These are phyloP conservation scores for Puntigrus tetrazona DNA, from an alignment of 2,113 vertebrate species.

Conservation along the genomic window DNA sequence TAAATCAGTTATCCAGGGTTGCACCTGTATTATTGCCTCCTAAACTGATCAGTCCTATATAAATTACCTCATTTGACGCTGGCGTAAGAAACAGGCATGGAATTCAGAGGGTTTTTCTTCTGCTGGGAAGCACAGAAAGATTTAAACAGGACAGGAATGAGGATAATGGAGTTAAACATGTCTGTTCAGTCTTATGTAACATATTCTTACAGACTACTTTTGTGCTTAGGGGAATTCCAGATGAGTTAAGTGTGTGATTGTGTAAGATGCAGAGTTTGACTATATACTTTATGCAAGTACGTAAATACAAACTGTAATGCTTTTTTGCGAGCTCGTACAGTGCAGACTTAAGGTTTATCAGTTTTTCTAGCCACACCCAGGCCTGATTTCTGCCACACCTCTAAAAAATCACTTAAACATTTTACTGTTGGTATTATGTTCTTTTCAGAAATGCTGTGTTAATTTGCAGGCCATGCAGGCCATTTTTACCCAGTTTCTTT, in stretches of 20 bases:
- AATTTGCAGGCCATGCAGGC: too few species aligned
- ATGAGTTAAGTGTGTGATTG: neutral
- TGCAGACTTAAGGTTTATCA: neutral
- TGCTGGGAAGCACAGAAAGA: neutral
- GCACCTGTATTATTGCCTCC: neutral
- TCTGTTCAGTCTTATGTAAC: slow-evolving; percentile 16
- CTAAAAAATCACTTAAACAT: too few species aligned
- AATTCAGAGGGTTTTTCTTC: neutral
- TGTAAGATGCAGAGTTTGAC: neutral
- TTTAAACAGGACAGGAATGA: slow-evolving; percentile 34
- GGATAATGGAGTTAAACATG: slow-evolving; percentile 33
- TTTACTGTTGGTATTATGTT: too few species aligned
- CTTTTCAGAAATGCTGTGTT: too few species aligned
- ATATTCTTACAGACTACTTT: slow-evolving; percentile 2
- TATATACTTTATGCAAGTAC: neutral
- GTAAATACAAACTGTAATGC: neutral
- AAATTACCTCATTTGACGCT: neutral
- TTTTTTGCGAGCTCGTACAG: neutral
- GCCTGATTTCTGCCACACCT: too few species aligned
- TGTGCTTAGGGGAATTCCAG: slow-evolving; percentile 34
- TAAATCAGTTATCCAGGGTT: neutral
- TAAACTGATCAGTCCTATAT: neutral
- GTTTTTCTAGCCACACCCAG: too few species aligned
- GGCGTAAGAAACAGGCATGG: neutral
- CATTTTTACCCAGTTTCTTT: too few species aligned